Evolutionary conservation across 2,797 vertebrate species (phyloP).

Genomic region (Leptodactylus fallax): DNA sequence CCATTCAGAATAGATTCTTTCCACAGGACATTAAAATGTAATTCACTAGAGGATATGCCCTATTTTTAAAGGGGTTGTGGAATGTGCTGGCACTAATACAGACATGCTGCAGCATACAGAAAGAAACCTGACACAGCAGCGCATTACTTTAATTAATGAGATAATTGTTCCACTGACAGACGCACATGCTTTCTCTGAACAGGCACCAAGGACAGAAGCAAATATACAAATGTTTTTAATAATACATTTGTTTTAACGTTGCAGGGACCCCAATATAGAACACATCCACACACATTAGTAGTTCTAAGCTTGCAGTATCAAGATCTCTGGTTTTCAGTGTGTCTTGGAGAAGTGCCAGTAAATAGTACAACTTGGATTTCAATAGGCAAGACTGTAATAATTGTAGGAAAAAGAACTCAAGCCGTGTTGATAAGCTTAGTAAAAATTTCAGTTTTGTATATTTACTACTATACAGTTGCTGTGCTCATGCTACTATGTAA

Average conservation of each 20-base stretch:
- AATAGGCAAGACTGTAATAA: slow-evolving; percentile 27
- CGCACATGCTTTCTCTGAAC: slow-evolving; percentile 58
- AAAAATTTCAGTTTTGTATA: neutral
- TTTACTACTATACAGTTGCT: too few species aligned
- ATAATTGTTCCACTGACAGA: slow-evolving; percentile 67
- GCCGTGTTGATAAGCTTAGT: slow-evolving; percentile 5
- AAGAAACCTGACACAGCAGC: slow-evolving; percentile 43
- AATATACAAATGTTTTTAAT: slow-evolving; percentile 50
- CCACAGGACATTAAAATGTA: slow-evolving; percentile 48
- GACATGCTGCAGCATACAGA: slow-evolving; percentile 21
- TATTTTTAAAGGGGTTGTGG: slow-evolving; percentile 24
- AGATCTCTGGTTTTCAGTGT: slow-evolving; percentile 53
- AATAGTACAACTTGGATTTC: slow-evolving; percentile 20
- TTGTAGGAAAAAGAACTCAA: slow-evolving; percentile 12
- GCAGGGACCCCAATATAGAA: slow-evolving; percentile 32
- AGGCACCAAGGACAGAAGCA: slow-evolving; percentile 58
- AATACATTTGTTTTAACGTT: slow-evolving; percentile 58
- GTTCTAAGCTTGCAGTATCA: neutral
- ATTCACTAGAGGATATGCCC: slow-evolving; percentile 37
- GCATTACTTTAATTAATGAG: slow-evolving; percentile 54
- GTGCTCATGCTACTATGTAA: neutral
- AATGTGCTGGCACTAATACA: slow-evolving; percentile 51
- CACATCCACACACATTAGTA: slow-evolving; percentile 14
- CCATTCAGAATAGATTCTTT: slow-evolving; percentile 54
- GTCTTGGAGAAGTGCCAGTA: slow-evolving; percentile 56